These are phyloP conservation scores for Carabus problematicus DNA, from an alignment of 2,888 invertebrate genomes.

Conservation along the genomic window DNA sequence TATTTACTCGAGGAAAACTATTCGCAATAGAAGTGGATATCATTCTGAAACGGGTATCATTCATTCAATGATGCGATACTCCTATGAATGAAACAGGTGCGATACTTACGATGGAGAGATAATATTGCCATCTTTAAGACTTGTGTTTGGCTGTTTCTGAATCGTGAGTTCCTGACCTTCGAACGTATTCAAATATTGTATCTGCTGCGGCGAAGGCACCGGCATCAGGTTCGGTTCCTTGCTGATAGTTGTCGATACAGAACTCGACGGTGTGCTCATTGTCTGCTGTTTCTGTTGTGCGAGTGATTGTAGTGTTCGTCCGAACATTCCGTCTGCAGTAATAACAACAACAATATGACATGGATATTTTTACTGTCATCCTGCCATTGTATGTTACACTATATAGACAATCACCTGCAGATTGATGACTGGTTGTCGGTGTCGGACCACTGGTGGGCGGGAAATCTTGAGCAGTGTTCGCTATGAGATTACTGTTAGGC, in stretches of 20 bases:
- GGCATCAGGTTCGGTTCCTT: constrained; percentile 94
- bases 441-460: constrained; percentile 49
- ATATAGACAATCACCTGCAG: constrained; percentile 52
- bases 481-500: constrained; percentile 59
- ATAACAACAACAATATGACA: constrained; percentile 10
- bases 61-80: constrained; percentile 3
- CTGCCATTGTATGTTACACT: background rate
- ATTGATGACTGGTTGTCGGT: constrained; percentile 57
- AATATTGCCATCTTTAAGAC: constrained; percentile 78
- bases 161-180: constrained; percentile 96
- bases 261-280: constrained; percentile 55
- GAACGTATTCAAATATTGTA: constrained; percentile 93
- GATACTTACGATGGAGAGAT: constrained; percentile 77
- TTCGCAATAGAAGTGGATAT: constrained; percentile 57
- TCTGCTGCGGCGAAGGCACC: constrained; percentile 95
- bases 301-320: constrained; percentile 68
- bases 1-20: constrained; percentile 56
- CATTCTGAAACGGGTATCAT: constrained; percentile 49
- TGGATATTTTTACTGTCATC: constrained; percentile 1
- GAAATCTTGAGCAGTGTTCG: constrained; percentile 41
- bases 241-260: constrained; percentile 57
- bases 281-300: constrained; percentile 66
- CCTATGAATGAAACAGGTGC: constrained; percentile 1
- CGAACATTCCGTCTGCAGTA: constrained; percentile 66
- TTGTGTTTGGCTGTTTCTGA: constrained; percentile 94